Evolutionary conservation across 2,797 vertebrate species (phyloP).

Genomic region (Cryptoblepharus egeriae): DNA sequence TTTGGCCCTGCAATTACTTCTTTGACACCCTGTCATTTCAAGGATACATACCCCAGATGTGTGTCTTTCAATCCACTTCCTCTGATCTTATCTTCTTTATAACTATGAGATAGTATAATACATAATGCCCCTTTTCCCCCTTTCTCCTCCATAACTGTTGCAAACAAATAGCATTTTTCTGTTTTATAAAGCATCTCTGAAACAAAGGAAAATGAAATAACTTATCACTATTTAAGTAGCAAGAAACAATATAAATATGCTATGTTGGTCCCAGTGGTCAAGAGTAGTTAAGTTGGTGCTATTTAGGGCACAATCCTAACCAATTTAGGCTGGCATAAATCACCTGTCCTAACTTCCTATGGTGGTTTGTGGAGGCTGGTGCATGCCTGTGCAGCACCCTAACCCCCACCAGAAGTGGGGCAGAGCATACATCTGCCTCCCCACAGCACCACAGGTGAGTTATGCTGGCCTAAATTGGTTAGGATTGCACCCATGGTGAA

Average conservation of each 20-base stretch:
- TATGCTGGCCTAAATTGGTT: too few species aligned
- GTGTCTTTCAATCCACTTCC: constrained; percentile 4
- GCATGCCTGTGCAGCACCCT: too few species aligned
- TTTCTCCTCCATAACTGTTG: neutral
- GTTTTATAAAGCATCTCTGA: neutral
- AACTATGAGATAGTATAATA: neutral
- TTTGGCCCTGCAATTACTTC: neutral
- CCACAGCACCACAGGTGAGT: too few species aligned
- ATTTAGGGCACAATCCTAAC: neutral
- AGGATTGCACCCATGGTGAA: too few species aligned
- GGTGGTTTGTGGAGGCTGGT: too few species aligned
- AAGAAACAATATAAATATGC: neutral
- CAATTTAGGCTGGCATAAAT: too few species aligned
- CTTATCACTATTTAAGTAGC: neutral
- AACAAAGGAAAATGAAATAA: neutral
- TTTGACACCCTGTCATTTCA: neutral
- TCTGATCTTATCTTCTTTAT: neutral
- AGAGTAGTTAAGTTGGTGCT: neutral
- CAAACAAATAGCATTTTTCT: neutral
- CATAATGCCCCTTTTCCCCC: neutral
- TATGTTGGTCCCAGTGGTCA: neutral
- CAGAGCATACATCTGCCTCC: too few species aligned
- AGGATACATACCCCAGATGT: neutral
- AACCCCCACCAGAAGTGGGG: too few species aligned
- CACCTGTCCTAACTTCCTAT: too few species aligned